These are phyloP conservation scores for Urosaurus nigricauda DNA, from an alignment of 2,797 vertebrate species.

Conservation along the genomic window DNA sequence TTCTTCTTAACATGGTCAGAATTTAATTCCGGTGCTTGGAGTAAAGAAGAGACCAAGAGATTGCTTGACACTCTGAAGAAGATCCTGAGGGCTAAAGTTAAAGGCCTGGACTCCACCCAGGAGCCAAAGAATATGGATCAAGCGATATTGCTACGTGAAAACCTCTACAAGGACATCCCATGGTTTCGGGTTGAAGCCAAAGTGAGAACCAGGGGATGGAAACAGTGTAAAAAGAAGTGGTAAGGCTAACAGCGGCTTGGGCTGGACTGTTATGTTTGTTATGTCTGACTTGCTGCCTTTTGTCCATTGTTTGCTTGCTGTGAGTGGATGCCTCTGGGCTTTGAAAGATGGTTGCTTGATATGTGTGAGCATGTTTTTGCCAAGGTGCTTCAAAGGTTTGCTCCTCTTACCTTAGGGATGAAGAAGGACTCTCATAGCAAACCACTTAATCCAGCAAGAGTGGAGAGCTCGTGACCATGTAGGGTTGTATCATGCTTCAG, in stretches of 20 bases:
- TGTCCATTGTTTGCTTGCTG: no score
- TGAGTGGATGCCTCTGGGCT: no score
- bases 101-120: background rate
- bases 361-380: no score
- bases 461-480: no score
- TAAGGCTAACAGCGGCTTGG: constrained; percentile 54
- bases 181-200: constrained; percentile 78
- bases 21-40: constrained; percentile 65
- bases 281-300: no score
- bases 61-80: constrained; percentile 74
- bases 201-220: constrained; percentile 80
- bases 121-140: background rate
- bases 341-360: no score
- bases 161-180: constrained; percentile 71
- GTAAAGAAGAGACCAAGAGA: constrained; percentile 67
- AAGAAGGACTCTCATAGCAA: no score
- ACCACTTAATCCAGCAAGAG: no score
- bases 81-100: constrained; percentile 46
- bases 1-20: background rate
- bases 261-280: no score
- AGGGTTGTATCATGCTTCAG: no score
- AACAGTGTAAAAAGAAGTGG: constrained; percentile 84
- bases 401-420: no score
- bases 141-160: constrained; percentile 53
- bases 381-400: no score